A percentile compares a stretch with the other conserved stretches of the same genome.
Evolutionary conservation across 2,888 invertebrate species (phyloP).

Genomic region (Macrophya alboannulata): DNA sequence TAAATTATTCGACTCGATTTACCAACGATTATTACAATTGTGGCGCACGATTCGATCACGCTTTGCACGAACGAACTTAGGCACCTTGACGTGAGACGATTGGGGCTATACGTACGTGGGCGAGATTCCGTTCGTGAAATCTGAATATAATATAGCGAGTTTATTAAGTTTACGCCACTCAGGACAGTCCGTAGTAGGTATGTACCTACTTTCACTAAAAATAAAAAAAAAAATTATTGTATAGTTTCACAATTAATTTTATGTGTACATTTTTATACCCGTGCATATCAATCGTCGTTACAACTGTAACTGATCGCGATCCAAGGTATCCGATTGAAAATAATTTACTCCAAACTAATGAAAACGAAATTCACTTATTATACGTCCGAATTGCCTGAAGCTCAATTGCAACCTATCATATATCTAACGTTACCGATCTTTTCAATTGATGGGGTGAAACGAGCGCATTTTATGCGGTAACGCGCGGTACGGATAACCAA

Average conservation of each 20-base stretch:
- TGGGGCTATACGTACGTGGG: constrained; percentile 19
- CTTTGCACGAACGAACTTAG: constrained; percentile 50
- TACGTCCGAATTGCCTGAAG: background rate
- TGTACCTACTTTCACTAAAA: constrained; percentile 39
- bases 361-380: background rate
- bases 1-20: constrained; percentile 28
- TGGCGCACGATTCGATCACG: constrained; percentile 41
- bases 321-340: background rate
- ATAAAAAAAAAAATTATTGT: background rate
- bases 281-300: background rate
- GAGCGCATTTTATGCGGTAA: background rate
- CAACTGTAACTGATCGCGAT: background rate
- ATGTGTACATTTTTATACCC: background rate
- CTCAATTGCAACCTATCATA: background rate
- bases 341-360: background rate
- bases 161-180: constrained; percentile 33
- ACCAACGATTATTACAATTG: constrained; percentile 28
- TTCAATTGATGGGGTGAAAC: background rate
- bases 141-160: constrained; percentile 29
- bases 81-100: constrained; percentile 34
- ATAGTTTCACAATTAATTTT: background rate
- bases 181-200: background rate
- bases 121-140: constrained; percentile 43
- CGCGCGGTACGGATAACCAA: background rate
- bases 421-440: background rate